Evolutionary conservation across 2,888 invertebrate genomes (phyloP), one percentile per base, ranked within the genome.

Genomic region (Rhagonycha lutea): DNA sequence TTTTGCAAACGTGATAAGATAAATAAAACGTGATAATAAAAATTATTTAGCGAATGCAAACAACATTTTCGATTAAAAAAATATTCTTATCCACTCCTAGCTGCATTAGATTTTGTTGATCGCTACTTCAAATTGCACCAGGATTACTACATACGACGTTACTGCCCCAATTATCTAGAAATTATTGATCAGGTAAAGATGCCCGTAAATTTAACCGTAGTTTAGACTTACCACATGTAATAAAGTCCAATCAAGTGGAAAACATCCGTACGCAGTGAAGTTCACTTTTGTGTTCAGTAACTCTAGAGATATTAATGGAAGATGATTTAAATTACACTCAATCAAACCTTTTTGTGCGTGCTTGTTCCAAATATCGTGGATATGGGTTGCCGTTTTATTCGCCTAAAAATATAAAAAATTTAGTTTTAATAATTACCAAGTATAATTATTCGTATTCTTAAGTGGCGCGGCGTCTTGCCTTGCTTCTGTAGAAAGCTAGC

Each of bases 321-420:
- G 70, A 75, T 79, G 78, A 65, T 79, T 80, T 14, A 78, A 73
- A 72, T 70, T 73, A n/a, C 72, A 69, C 65, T 81, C 74, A 14
- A 81, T 75, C n/a, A 76, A 72, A 47, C 78, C 78, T 60, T 75
- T 77, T 60, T 72, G 75, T 14, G 79, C 79, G 28, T 79, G 74
- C 7, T 80, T 78, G 69, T 81, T 81, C 81, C 81, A 81, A 18
- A 81, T 79, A 61, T 80, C 78, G 68, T 81, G 81, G 23, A 81
- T 68, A 60, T 78, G 75, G 9, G 80, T 81, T n/a, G 78, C 76
- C 23, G 80, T 80, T 74, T 74, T 78, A n/a, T 77, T 69, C 3
- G 77, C 74, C 80, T 80, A 63, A 23, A 80, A 28, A 9, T 9
- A 9, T 28, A 26, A 7, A 26, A 28, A 8, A 8, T 9, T 28